A percentile compares a stretch with the other conserved stretches of the same genome.
phyloP scores from a whole-genome alignment of 2,113 vertebrate species.

The Cyrtonyx montezumae region DNA sequence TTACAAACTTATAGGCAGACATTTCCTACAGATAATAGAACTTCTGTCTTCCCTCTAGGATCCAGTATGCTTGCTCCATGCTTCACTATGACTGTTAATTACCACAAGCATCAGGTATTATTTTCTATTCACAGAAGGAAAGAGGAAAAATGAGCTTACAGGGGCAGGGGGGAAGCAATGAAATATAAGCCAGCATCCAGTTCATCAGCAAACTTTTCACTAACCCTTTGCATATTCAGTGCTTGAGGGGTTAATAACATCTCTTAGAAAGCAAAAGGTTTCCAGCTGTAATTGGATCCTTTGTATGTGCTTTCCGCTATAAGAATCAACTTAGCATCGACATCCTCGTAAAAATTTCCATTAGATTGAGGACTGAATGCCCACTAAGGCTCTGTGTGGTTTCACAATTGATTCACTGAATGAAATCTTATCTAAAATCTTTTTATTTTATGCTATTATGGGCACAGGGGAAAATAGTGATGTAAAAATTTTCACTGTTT shows the following conservation, averaged over 20 bases:
- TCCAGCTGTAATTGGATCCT: conserved; percentile 77
- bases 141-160: not conserved
- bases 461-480: conserved; percentile 70
- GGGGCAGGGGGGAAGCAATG: not conserved
- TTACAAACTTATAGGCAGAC: not conserved
- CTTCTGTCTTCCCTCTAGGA: not conserved
- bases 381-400: conserved; percentile 75
- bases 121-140: not conserved
- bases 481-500: conserved; percentile 66
- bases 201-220: conserved; percentile 22
- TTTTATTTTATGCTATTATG: conserved; percentile 87
- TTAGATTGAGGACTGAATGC: conserved; percentile 79
- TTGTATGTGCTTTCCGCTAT: conserved; percentile 78
- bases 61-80: not conserved
- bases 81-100: not conserved
- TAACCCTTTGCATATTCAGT: conserved; percentile 40
- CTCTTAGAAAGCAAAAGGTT: conserved; percentile 71
- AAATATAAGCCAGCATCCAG: not conserved
- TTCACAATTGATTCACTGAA: conserved; percentile 82
- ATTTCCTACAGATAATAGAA: not conserved
- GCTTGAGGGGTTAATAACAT: conserved; percentile 69
- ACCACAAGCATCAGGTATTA: not conserved
- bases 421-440: conserved; percentile 89
- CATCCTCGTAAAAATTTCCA: conserved; percentile 80
- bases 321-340: conserved; percentile 80